Base-by-base conservation (phyloP, 1,140 invertebrate species). In the Globodera ellingtonae region DNA sequence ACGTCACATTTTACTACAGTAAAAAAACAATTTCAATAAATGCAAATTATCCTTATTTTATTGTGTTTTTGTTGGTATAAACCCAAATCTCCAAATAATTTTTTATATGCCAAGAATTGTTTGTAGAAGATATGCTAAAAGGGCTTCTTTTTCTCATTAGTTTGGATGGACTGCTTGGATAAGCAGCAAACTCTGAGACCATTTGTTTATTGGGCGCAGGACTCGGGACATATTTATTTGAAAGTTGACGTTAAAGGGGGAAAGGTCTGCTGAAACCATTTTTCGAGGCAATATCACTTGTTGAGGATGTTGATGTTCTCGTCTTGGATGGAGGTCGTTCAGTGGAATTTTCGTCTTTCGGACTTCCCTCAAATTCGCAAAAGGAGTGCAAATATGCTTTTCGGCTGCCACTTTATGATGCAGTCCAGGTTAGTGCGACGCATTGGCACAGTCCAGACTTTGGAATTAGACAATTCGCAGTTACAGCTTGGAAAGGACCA, bases 151-250 rank as follows among this genome's bases (percentile, higher is more conserved):
- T 35, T 35, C 3, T 35, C 35, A 35, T 35, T 35, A 35, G 35
- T 35, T 3, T 35, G 35, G 35, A 35, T 35, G 35, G 35, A 35
- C 35, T 35, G 50, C 18, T 18, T 62, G 56, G 56, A 62, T 15
- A 18, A 13, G 15, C 56, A 62, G 18, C 56, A 62, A 18, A 62
- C 10, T 6, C 18, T 62, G 18, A 62, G 46, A 8, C 78, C 78
- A 24, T 79, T 48, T 62, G 59, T 78, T 13, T 79, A 76, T n/a
- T 76, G 47, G 65, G 78, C 78, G 35, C 75, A 76, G 18, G 47
- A 75, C 15, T 75, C 18, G 13, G 65, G 18, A 13, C 46, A 47
- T 78, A n/a, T 75, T 48, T 24, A 62, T n/a, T 80, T 79, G 70
- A 69, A 80, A 21, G 75, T 79, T 62, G 78, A 79, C n/a, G 47